Evolutionary conservation across 2,113 vertebrate genomes (phyloP), one percentile per base, ranked within the genome.

Genomic region (Oophaga pumilio): DNA sequence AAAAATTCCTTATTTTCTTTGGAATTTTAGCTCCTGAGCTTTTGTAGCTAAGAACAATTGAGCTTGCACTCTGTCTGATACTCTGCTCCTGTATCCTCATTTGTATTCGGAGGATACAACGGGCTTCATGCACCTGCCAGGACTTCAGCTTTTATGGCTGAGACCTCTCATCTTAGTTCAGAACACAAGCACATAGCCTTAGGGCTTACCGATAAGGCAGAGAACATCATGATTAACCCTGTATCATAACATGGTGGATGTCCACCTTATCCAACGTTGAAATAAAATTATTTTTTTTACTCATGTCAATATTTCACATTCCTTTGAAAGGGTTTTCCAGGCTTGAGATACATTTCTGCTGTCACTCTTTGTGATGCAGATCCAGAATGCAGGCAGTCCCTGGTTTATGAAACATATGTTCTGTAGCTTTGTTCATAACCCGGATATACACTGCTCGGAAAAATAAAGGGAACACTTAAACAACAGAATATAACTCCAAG

Each of bases 61-160:
- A 74, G 66, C 43, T 49, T 49, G 60, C 52, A 82, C 22, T 52
- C 56, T 81, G 64, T 74, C 77, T 79, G 22, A 11, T n/a, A 62
- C 59, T 24, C 50, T 33, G 17, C 82, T 76, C 86, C 79, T 87
- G 69, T 57, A 82, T 76, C 28, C 86, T 87, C 68, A 87, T 87
- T 87, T 87, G 86, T 87, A 87, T 87, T 82, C 86, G 14, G 50
- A 22, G 28, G 50, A n/a, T 81, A 87, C 56, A 53, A 56, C 9
- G 57, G 79, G 56, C 86, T 87, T 80, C 86, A 74, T 50, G 87
- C 71, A 77, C 59, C 81, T 84, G 86, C 86, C 86, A 87, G 64
- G 86, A 81, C 20, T 87, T 87, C 53, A 82, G 57, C 43, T 74
- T 77, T 68, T 20, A 49, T 53, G 60, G 80, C 73, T 68, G 77